Evolutionary conservation across 23 tunicate species (phyloP), one percentile per base, ranked within the genome.

Genomic region (Diplosoma virens): DNA sequence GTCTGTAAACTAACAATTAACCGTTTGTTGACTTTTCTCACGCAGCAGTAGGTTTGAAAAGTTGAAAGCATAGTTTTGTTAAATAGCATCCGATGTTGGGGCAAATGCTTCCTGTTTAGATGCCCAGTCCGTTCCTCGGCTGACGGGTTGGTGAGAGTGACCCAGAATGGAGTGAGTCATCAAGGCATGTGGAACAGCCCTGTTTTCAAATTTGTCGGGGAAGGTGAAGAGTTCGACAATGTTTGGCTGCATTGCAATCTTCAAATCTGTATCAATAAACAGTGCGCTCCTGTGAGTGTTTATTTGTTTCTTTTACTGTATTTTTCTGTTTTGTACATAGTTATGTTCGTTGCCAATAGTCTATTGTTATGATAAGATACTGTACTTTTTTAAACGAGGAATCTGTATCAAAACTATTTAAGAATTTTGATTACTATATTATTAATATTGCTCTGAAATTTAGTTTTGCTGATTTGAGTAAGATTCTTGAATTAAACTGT

Each of bases 191-290:
- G 91, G 92, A 80, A 76, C 41, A 73, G 81, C 22, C 84, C 90
- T 9, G 97, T 92, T 33, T 92, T 92, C 87, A 80, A 81, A 35
- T 92, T 92, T 32, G 93, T 92, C 45, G 97, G 97, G 1, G 82
- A 81, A 17, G 86, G 59, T 22, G 82, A 73, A 31, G 64, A 59
- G 1, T 85, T 37, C 66, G 77, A 85, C 61, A 85, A 81, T 36
- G 97, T 92, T 1, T 92, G 97, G 97, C 87, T 92, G 27, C 97
- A 92, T 61, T 92, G 97, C 73, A 84, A 85, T 77, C 79, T 92
- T 47, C 90, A 89, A 47, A 53, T 92, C 33, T 92, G 97, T 87
- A 84, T 92, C 55, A 80, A 92, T 78, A 55, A 52, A 34, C 30
- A 46, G 6, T 92, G 97, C 55, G 71, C 47, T 47, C 97, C 97